phyloP scores from a whole-genome alignment of 2,888 invertebrate genomes.

The Thymelicus acteon region DNA sequence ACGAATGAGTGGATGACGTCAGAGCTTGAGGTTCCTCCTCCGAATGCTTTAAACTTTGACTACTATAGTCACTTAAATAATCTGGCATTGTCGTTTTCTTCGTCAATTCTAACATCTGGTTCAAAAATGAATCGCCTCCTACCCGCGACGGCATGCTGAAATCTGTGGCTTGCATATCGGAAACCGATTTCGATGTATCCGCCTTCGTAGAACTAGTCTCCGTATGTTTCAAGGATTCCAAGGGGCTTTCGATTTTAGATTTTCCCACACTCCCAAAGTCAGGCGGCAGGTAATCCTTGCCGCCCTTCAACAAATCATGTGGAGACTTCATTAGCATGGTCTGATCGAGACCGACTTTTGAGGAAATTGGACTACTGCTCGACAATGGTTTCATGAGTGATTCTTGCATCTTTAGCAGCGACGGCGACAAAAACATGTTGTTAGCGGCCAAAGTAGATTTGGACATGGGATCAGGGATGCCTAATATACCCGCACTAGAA shows the following conservation, averaged over 20 bases:
- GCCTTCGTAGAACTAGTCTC: constrained; percentile 80
- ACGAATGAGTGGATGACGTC: constrained; percentile 78
- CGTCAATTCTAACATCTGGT: constrained; percentile 82
- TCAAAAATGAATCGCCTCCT: constrained; percentile 77
- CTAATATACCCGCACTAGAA: constrained; percentile 85
- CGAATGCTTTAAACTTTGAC: constrained; percentile 85
- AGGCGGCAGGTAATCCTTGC: constrained; percentile 80
- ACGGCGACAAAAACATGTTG: constrained; percentile 91
- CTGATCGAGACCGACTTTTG: constrained; percentile 76
- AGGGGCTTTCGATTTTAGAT: constrained; percentile 75
- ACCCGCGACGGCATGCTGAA: constrained; percentile 79
- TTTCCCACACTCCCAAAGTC: constrained; percentile 83
- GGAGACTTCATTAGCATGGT: constrained; percentile 75
- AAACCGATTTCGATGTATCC: constrained; percentile 71
- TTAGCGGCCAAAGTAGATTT: constrained; percentile 90
- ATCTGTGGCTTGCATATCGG: constrained; percentile 71
- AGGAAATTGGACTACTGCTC: constrained; percentile 81
- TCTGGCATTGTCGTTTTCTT: constrained; percentile 82
- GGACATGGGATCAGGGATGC: constrained; percentile 90
- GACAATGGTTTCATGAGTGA: constrained; percentile 85
- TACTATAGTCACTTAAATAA: constrained; percentile 76
- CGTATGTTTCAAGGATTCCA: constrained; percentile 70
- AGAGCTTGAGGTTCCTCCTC: constrained; percentile 79
- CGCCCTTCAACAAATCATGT: constrained; percentile 71
- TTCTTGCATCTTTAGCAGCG: constrained; percentile 89